Evolutionary conservation across 2,113 vertebrate genomes (phyloP), one percentile per base, ranked within the genome.

Genomic region (Callionymus lyra): DNA sequence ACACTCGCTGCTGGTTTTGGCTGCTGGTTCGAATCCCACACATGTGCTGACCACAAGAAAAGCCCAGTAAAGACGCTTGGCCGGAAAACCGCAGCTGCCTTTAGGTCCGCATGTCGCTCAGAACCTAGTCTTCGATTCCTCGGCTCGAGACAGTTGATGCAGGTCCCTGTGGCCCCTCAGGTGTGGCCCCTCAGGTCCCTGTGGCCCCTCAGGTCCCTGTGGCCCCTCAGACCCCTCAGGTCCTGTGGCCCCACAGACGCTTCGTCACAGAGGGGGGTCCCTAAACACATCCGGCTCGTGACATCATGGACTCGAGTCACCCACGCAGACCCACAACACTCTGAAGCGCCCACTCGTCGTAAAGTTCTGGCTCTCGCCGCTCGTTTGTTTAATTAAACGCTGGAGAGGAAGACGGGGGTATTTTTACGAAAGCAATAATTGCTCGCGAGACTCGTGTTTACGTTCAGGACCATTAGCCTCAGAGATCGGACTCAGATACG

Each of bases 41-140:
- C 73, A 82, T 84, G 76, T 82, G 81, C 63, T 33, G 71, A 79
- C 85, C 84, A 85, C 85, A 87, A 87, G 76, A 87, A 84, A 86
- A 85, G 73, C 62, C 61, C 74, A 17, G 68, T 75, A 77, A 77
- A 79, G 77, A 71, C 65, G 56, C 70, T 68, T n/a, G 72, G 72
- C 76, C 64, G 76, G 78, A 82, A 85, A 85, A 80, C 80, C 81
- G 41, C 76, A 69, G 63, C 55, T 63, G 65, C 70, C 63, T 74
- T 68, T 67, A 67, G 59, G 68, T 46, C 65, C 50, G 46, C 52
- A 59, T 58, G 46, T 63, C 58, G 47, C 43, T 53, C 12, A 52
- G 65, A 68, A 53, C n/a, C n/a, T n/a, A n/a, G n/a, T n/a, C n/a
- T n/a, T n/a, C n/a, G n/a, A n/a, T n/a, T n/a, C n/a, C n/a, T n/a